Base-by-base conservation (phyloP, 1,140 invertebrate species). In the Ips nitidus region DNA sequence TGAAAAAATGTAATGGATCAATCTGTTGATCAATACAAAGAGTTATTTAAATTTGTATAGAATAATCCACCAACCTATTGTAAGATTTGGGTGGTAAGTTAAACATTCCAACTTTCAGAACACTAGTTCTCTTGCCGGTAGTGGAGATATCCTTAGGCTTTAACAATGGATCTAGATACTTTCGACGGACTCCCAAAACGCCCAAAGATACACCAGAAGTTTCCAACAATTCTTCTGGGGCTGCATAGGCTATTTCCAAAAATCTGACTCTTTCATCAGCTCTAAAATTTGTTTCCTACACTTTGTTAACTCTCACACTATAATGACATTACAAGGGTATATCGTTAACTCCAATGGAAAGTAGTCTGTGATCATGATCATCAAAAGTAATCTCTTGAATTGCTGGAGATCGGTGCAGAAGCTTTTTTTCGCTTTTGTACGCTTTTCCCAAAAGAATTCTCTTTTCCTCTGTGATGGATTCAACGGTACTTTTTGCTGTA, bases 311-410 rank as follows among this genome's bases (percentile, higher is more conserved):
- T 41, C 4, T 59, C 8, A 42, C n/a, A 7, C 4, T 59, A 5
- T 55, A n/a, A 40, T 41, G 6, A 2, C 41, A n/a, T 69, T 76
- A 80, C 78, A 70, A 72, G 65, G 75, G 56, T 62, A 74, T 73
- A 57, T 77, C 55, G 63, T 71, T 76, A 47, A 77, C 64, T 41
- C 79, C 79, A 72, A 78, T 75, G 4, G 75, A 73, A 0, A 81
- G 65, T 69, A 80, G 71, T 69, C 76, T 72, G 47, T 79, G 76
- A 73, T 79, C 76, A 61, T 80, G 77, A 47, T 74, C 66, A 43
- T 69, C 74, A n/a, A 77, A 74, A 59, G 78, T 70, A 5, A 80
- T 69, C 64, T 80, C 78, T 66, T 80, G 79, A 38, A 76, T 70
- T 1, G 74, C 58, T 4, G 75, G 75, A 39, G 79, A 79, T 56